These are phyloP conservation scores for Bemisia tabaci DNA, from an alignment of 1,140 invertebrate species.

Conservation along the genomic window DNA sequence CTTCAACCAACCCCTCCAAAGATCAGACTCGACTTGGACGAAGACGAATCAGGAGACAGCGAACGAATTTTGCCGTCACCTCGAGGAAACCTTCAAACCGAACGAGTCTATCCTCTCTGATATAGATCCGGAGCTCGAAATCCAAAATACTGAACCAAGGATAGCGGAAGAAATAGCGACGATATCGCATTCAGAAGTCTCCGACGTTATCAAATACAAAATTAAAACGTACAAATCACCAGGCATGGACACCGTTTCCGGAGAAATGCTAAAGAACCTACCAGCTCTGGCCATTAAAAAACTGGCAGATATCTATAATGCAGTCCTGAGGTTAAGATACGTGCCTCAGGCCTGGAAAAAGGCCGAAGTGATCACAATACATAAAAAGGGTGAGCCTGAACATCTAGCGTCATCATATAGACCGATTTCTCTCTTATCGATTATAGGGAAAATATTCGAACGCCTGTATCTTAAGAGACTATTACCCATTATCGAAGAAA, in stretches of 20 bases:
- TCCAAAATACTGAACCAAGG: too few species aligned
- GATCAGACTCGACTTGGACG: too few species aligned
- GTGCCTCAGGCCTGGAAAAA: constrained; percentile 28
- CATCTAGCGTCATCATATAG: constrained; percentile 23
- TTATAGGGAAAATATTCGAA: constrained; percentile 20
- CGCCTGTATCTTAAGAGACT: constrained; percentile 18
- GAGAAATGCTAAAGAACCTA: constrained; percentile 26
- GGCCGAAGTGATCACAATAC: constrained; percentile 27
- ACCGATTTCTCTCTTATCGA: constrained; percentile 26
- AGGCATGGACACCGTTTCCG: constrained; percentile 25
- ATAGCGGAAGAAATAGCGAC: too few species aligned
- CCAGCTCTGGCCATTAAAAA: constrained; percentile 23
- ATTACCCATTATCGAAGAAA: constrained; percentile 1
- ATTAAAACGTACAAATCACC: too few species aligned
- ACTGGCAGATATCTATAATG: constrained; percentile 25
- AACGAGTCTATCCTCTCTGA: too few species aligned
- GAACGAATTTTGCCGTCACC: too few species aligned
- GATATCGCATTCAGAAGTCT: too few species aligned
- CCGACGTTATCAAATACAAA: too few species aligned
- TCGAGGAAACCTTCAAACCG: too few species aligned
- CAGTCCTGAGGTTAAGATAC: constrained; percentile 20
- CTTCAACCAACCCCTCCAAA: too few species aligned
- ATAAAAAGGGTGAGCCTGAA: constrained; percentile 23
- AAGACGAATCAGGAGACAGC: too few species aligned
- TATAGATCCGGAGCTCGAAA: too few species aligned